Evolutionary conservation across 2,888 invertebrate genomes (phyloP).

Genomic region (Hirtodrosophila trivittata): DNA sequence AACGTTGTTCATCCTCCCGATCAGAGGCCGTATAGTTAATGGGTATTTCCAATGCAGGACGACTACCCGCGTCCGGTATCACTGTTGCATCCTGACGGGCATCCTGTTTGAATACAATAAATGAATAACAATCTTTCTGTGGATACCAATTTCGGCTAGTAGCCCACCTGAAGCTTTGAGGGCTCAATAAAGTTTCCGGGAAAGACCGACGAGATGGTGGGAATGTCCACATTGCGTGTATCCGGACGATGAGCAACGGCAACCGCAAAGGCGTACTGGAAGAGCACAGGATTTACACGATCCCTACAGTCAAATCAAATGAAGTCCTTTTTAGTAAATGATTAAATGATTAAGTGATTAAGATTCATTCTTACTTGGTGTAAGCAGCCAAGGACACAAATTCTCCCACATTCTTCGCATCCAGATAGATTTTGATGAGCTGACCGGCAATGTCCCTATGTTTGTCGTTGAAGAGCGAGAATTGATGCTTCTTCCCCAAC

Average conservation of each 20-base stretch:
- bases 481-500: constrained; percentile 81
- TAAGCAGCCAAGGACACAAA: constrained; percentile 89
- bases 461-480: constrained; percentile 89
- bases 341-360: neutral
- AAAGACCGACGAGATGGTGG: constrained; percentile 90
- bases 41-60: constrained; percentile 87
- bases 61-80: constrained; percentile 84
- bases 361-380: constrained; percentile 74
- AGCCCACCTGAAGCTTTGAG: constrained; percentile 86
- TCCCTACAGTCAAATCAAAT: constrained; percentile 84
- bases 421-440: constrained; percentile 88
- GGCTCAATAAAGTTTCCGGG: constrained; percentile 93
- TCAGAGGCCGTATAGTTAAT: constrained; percentile 90
- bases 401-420: constrained; percentile 86
- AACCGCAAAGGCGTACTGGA: constrained; percentile 91
- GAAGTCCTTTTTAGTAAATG: neutral
- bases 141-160: neutral
- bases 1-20: constrained; percentile 90
- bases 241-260: constrained; percentile 87
- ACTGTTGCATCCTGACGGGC: constrained; percentile 89
- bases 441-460: constrained; percentile 89
- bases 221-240: constrained; percentile 86
- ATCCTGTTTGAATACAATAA: constrained; percentile 64
- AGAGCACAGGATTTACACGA: constrained; percentile 91
- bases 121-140: too few species aligned